Evolutionary conservation across 2,888 invertebrate species (phyloP).

Genomic region (Octodonta nipae): DNA sequence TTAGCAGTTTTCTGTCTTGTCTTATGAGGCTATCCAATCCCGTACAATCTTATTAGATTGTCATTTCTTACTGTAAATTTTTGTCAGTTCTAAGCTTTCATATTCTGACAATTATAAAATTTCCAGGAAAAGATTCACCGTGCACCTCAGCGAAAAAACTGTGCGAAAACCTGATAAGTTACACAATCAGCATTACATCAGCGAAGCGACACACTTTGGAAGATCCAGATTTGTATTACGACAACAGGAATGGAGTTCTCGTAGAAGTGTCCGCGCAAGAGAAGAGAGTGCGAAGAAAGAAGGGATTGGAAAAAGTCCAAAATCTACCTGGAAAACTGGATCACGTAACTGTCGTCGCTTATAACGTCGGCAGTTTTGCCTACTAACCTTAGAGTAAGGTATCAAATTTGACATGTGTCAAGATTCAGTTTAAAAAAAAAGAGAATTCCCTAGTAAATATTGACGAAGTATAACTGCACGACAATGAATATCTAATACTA

Average conservation of each 20-base stretch:
- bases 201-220: conserved; percentile 72
- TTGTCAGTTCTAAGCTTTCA: too few relatives aligned
- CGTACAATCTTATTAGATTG: too few relatives aligned
- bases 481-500: too few relatives aligned
- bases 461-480: too few relatives aligned
- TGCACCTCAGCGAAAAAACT: conserved; percentile 49
- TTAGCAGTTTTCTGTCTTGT: too few relatives aligned
- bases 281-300: conserved; percentile 52
- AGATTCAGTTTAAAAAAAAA: too few relatives aligned
- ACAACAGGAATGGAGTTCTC: conserved; percentile 41
- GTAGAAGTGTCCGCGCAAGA: conserved; percentile 48
- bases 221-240: conserved; percentile 63
- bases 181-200: conserved; percentile 65
- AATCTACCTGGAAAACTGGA: conserved; percentile 75
- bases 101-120: too few relatives aligned
- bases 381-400: too few relatives aligned
- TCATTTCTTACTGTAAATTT: too few relatives aligned
- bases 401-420: too few relatives aligned
- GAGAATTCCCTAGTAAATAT: too few relatives aligned
- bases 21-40: too few relatives aligned
- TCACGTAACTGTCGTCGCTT: conserved; percentile 75
- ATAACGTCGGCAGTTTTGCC: conserved; percentile 46
- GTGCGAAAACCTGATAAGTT: conserved; percentile 62
- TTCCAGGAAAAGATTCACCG: conserved; percentile 39
- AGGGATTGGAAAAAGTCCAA: conserved; percentile 56